Conservation (phyloP, 2,888 invertebrate species). For the Acronicta psi region DNA sequence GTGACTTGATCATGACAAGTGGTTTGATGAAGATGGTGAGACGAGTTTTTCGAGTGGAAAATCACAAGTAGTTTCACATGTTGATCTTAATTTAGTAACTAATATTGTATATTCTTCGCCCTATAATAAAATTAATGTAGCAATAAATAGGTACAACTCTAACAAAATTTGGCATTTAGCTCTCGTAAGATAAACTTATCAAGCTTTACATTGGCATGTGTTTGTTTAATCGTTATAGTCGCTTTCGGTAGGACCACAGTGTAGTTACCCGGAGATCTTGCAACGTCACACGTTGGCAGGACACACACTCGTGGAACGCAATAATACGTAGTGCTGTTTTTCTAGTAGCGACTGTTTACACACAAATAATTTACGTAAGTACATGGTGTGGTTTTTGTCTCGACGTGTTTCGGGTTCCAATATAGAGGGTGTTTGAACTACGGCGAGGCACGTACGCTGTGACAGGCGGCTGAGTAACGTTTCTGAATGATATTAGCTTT, state of each 20-base stretch:
- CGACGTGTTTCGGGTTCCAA: background rate
- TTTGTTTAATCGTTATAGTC: background rate
- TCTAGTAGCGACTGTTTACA: background rate
- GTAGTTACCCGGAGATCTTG: conserved; percentile 5
- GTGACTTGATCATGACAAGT: no score
- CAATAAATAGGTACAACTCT: no score
- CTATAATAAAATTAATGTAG: no score
- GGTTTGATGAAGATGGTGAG: no score
- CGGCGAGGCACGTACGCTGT: conserved; percentile 16
- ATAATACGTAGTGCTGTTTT: conserved; percentile 1
- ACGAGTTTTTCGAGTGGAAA: no score
- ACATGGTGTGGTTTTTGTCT: background rate
- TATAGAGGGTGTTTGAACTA: background rate
- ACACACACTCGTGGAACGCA: background rate
- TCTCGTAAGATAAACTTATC: no score
- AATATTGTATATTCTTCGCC: no score
- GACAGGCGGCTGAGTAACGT: conserved; percentile 1
- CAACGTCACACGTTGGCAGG: background rate
- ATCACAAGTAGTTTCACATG: no score
- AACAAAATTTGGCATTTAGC: no score
- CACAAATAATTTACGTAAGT: background rate
- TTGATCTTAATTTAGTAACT: no score
- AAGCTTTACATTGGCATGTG: no score
- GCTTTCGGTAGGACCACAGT: background rate
- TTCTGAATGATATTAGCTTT: conserved; percentile 10